Percentiles rank a stretch among this genome's conserved stretches.
Conservation (phyloP, 2,113 vertebrate species). For the Carollia perspicillata region DNA sequence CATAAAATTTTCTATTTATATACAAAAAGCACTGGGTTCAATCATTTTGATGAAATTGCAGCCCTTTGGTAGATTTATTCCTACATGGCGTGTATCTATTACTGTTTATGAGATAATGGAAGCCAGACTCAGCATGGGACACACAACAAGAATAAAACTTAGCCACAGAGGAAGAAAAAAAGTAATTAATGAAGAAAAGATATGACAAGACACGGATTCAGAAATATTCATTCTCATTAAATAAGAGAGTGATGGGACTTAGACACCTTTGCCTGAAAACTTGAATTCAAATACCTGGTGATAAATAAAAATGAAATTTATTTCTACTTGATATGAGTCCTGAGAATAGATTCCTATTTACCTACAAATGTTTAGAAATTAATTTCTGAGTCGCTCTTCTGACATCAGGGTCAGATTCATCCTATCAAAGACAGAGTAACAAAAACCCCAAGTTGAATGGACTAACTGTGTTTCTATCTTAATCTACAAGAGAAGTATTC, state of each 20-base stretch:
- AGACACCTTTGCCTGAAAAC: not conserved
- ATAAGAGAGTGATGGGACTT: not conserved
- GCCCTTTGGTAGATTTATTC: not conserved
- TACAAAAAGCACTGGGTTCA: not conserved
- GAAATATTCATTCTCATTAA: constrained; percentile 29
- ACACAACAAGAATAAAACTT: not conserved
- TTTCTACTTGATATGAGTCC: not conserved
- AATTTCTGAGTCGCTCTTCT: not conserved
- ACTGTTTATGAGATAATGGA: constrained; percentile 3
- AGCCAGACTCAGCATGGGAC: not conserved
- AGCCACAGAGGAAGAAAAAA: not conserved
- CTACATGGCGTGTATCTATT: not conserved
- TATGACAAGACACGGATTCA: not conserved
- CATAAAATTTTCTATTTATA: not conserved
- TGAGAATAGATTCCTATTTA: not conserved
- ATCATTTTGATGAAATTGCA: not conserved
- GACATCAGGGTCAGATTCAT: not conserved
- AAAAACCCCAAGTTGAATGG: not conserved
- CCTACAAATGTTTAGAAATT: not conserved
- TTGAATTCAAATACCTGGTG: not conserved
- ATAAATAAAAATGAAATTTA: constrained; percentile 30
- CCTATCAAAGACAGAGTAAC: not conserved
- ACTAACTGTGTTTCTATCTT: not conserved
- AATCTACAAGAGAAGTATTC: not conserved
- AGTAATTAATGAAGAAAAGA: not conserved